phyloP scores from a whole-genome alignment of 2,797 vertebrate genomes.

The Salmo trutta region DNA sequence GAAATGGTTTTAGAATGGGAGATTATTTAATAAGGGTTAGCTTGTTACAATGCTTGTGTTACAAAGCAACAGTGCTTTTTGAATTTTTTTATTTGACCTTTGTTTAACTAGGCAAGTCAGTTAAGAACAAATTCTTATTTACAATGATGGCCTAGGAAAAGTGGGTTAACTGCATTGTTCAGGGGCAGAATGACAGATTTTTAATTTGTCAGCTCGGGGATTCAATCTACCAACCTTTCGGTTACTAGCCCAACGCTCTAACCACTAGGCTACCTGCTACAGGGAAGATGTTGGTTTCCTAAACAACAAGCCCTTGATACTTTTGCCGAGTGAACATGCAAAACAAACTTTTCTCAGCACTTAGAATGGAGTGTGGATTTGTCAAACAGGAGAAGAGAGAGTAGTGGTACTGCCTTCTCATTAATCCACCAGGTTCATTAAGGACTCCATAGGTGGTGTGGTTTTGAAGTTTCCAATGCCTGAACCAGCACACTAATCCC shows the following conservation, averaged over 20 bases:
- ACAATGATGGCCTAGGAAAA: too few species aligned
- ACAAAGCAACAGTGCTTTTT: too few species aligned
- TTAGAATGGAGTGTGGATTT: too few species aligned
- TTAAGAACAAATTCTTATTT: too few species aligned
- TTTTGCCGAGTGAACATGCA: not conserved
- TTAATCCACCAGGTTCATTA: not conserved
- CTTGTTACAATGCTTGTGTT: too few species aligned
- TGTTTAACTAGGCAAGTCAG: too few species aligned
- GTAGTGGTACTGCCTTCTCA: not conserved
- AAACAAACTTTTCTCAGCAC: not conserved
- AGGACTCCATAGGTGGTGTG: not conserved
- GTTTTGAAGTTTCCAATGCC: conserved; percentile 3
- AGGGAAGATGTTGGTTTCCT: not conserved
- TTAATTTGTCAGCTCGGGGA: too few species aligned
- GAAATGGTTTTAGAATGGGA: not conserved
- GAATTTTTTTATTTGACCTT: too few species aligned
- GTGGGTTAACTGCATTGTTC: too few species aligned
- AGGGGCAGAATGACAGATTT: too few species aligned
- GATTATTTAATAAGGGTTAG: not conserved
- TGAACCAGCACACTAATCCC: conserved; percentile 1
- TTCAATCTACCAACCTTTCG: too few species aligned
- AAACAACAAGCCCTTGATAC: not conserved
- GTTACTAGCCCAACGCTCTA: too few species aligned
- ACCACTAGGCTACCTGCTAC: not conserved
- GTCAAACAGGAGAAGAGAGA: not conserved